Evolutionary conservation across 2,113 vertebrate species (phyloP), one percentile per base, ranked within the genome.

Genomic region (Elgaria multicarinata): DNA sequence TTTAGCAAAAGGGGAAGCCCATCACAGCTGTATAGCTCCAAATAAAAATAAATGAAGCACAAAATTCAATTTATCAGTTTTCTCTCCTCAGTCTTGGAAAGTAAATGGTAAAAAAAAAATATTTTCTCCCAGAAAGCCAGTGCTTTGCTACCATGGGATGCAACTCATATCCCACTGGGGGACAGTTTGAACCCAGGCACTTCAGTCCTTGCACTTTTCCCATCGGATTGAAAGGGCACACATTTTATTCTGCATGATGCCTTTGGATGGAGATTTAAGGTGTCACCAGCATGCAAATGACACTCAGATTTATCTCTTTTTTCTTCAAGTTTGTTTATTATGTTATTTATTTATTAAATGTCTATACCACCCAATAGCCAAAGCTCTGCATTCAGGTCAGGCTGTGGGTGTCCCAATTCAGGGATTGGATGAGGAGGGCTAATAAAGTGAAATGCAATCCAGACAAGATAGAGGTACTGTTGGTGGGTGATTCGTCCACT

Each of bases 1-100:
- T 93, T 31, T 88, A 50, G 67, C 90, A 85, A 91, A 88, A 93
- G 36, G 33, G 28, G 77, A 89, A 93, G 53, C 12, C 85, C 13
- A 33, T 0, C 90, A 44, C 85, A 64, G 92, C 20, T 82, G 62
- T 90, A 94, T 85, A 89, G 87, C 79, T 85, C 90, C 66, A 91
- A 95, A 89, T 86, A 94, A 94, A 95, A 96, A 93, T 86, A 96
- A 95, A 95, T 93, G n/a, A 90, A 6, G 22, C 89, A 89, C 93
- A 46, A 46, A 91, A 93, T 80, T 39, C 85, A 86, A 93, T 95
- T 94, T 89, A 89, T 93, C 88, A 94, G 92, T 87, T 31, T 12
- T 62, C 90, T 93, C 78, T 94, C 89, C 36, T 44, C 62, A 50
- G 31, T 18, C 82, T 69, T 83, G 82, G 81, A 88, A 94, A 83